These are phyloP conservation scores for Tethea ocularis DNA, from an alignment of 2,888 invertebrate species.

Conservation along the genomic window DNA sequence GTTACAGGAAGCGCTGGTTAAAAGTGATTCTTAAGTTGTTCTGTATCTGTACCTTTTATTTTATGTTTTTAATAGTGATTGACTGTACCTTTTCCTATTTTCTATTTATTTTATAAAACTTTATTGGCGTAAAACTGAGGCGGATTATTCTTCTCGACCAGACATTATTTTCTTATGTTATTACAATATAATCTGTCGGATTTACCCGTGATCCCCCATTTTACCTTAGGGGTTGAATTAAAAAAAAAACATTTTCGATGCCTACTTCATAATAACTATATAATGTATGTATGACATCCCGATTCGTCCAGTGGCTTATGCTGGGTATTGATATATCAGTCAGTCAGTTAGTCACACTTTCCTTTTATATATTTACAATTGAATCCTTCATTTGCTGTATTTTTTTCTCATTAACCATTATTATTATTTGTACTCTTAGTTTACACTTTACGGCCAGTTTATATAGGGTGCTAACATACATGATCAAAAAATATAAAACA, in stretches of 20 bases:
- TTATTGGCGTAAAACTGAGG: not conserved
- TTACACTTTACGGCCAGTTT: not conserved
- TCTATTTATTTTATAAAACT: not conserved
- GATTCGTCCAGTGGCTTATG: too few species aligned
- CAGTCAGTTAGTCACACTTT: too few species aligned
- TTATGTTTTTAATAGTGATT: not conserved
- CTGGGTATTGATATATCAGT: too few species aligned
- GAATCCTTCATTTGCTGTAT: too few species aligned
- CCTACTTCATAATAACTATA: too few species aligned
- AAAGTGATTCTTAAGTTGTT: slow-evolving; percentile 17
- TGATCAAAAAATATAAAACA: not conserved
- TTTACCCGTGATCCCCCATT: too few species aligned
- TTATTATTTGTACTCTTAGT: not conserved
- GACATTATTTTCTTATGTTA: not conserved
- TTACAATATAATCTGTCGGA: too few species aligned
- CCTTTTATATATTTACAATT: too few species aligned
- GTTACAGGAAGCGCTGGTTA: slow-evolving; percentile 50
- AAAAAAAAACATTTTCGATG: too few species aligned
- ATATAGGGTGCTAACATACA: not conserved
- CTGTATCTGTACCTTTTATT: not conserved
- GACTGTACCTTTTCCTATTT: not conserved
- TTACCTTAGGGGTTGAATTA: too few species aligned
- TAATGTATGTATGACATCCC: too few species aligned
- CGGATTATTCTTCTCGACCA: not conserved
- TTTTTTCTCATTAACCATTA: not conserved